Conservation (phyloP, 2,888 invertebrate species). For the Liodrosophila aerea region DNA sequence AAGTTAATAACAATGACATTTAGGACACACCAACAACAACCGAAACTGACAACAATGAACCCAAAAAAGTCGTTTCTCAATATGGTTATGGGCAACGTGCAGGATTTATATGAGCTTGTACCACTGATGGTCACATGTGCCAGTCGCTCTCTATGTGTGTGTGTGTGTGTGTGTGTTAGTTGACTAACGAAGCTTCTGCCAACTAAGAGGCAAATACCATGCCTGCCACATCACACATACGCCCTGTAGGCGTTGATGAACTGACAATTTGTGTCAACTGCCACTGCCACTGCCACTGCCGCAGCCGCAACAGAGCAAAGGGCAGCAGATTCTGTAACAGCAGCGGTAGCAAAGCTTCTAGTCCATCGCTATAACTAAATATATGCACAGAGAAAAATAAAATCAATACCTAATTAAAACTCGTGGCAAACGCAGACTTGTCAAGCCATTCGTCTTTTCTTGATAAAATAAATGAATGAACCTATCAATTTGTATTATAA, state of each 20-base stretch:
- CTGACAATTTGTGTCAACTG: slow-evolving; percentile 80
- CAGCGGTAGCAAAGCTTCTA: too few species aligned
- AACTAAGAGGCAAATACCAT: slow-evolving; percentile 17
- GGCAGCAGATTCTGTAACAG: too few species aligned
- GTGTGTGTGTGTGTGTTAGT: slow-evolving; percentile 11
- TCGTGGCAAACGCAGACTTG: too few species aligned
- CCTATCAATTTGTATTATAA: too few species aligned
- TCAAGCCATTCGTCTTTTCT: too few species aligned
- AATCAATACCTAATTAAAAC: too few species aligned
- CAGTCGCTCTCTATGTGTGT: slow-evolving; percentile 2
- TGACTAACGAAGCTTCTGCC: slow-evolving; percentile 59
- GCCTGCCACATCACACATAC: slow-evolving; percentile 57
- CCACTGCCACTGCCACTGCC: slow-evolving; percentile 40
- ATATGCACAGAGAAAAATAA: slow-evolving; percentile 28
- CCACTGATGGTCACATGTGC: slow-evolving; percentile 6
- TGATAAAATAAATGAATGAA: too few species aligned
- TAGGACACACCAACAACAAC: slow-evolving; percentile 33
- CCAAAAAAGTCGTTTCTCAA: slow-evolving; percentile 47
- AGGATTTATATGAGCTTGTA: slow-evolving; percentile 67
- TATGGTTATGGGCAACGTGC: slow-evolving; percentile 75
- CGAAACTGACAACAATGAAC: slow-evolving; percentile 31
- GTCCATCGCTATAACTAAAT: neutral
- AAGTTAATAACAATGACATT: slow-evolving; percentile 76
- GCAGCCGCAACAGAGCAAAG: too few species aligned
- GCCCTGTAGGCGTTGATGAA: slow-evolving; percentile 77